phyloP scores from a whole-genome alignment of 2,797 vertebrate species.

The Psittacula echo region DNA sequence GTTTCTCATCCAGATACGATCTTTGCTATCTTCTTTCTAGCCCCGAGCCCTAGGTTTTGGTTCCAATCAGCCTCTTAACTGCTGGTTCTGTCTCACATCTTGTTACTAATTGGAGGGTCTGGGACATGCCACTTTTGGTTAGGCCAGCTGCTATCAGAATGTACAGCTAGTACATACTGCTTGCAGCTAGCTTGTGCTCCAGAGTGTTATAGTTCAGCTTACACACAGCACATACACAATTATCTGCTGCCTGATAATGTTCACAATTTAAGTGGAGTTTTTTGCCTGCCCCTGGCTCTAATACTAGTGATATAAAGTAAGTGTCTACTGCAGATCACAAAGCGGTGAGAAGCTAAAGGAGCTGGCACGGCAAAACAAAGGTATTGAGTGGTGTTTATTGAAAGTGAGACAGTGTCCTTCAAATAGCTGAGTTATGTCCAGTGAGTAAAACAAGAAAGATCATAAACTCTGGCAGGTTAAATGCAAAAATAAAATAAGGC shows the following conservation, averaged over 20 bases:
- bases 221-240: background rate
- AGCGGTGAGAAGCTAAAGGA: background rate
- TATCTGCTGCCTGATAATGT: background rate
- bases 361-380: background rate
- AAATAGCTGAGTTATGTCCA: constrained; percentile 3
- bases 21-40: background rate
- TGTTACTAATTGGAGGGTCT: background rate
- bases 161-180: background rate
- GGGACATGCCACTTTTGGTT: background rate
- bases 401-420: background rate
- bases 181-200: background rate
- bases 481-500: constrained; percentile 21
- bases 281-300: background rate
- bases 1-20: background rate
- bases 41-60: background rate
- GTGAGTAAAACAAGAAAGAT: background rate
- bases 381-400: background rate
- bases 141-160: background rate
- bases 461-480: background rate
- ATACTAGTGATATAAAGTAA: background rate
- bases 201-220: background rate
- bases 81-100: background rate
- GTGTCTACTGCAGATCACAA: background rate
- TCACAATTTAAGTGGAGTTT: background rate
- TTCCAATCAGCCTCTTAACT: background rate